Percentiles rank a stretch among this genome's conserved stretches.
Evolutionary conservation across 2,888 invertebrate species (phyloP).

Genomic region (Endotricha flammealis): DNA sequence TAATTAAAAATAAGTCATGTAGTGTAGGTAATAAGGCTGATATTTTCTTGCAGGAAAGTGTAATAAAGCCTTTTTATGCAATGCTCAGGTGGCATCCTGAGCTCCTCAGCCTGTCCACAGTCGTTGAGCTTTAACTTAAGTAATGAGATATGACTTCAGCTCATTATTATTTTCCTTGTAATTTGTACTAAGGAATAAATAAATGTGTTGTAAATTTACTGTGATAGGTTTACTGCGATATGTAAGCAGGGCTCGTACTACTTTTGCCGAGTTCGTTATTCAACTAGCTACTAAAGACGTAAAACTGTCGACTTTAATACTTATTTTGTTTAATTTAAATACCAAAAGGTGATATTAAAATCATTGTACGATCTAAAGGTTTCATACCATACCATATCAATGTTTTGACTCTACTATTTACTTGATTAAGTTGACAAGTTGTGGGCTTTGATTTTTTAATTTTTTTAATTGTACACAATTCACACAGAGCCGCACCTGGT

Average conservation of each 20-base stretch:
- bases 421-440: too few relatives aligned
- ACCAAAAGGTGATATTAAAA: too few relatives aligned
- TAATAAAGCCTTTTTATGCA: constrained; percentile 33
- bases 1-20: not conserved
- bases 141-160: constrained; percentile 71
- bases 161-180: constrained; percentile 65
- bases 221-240: constrained; percentile 51
- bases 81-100: constrained; percentile 42
- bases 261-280: constrained; percentile 12
- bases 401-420: too few relatives aligned
- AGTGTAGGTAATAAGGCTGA: constrained; percentile 14
- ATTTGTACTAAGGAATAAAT: constrained; percentile 54
- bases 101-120: constrained; percentile 56
- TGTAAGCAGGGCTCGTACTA: constrained; percentile 35
- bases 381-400: too few relatives aligned
- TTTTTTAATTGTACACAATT: too few relatives aligned
- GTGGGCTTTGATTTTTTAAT: too few relatives aligned
- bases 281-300: constrained; percentile 16
- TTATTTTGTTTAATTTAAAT: too few relatives aligned
- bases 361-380: too few relatives aligned
- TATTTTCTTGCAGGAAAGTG: constrained; percentile 13
- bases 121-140: constrained; percentile 62
- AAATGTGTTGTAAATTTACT: constrained; percentile 53
- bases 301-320: constrained; percentile 16
- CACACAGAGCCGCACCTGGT: too few relatives aligned